These are phyloP conservation scores for Oplegnathus fasciatus DNA, from an alignment of 2,113 vertebrate species.

Conservation along the genomic window DNA sequence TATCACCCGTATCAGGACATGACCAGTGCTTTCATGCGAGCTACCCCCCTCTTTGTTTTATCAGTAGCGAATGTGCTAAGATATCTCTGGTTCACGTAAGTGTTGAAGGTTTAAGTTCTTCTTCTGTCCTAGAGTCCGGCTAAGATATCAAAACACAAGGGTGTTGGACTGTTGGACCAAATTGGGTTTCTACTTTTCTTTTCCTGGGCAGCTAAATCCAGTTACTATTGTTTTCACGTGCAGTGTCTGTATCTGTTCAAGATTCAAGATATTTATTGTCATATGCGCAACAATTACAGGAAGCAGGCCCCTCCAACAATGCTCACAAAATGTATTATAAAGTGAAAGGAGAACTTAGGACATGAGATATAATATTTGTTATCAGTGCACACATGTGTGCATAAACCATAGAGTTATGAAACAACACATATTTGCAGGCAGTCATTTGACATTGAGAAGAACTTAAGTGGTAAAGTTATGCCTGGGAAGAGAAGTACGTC, in stretches of 20 bases:
- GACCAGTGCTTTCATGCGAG: neutral
- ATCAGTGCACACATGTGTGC: neutral
- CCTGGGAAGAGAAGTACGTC: neutral
- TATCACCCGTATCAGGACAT: neutral
- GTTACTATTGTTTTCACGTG: neutral
- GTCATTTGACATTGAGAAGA: neutral
- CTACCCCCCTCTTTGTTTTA: neutral
- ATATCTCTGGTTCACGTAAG: neutral
- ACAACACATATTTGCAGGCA: neutral
- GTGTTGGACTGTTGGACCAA: neutral
- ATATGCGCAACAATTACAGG: too few species aligned
- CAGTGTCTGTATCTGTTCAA: conserved; percentile 3
- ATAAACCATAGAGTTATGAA: neutral
- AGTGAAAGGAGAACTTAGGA: too few species aligned
- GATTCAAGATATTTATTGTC: too few species aligned
- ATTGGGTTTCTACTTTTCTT: neutral
- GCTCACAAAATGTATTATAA: too few species aligned
- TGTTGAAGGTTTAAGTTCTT: neutral
- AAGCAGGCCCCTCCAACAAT: too few species aligned
- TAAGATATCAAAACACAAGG: neutral
- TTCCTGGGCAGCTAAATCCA: neutral
- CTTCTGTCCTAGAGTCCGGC: neutral
- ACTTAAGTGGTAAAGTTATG: neutral
- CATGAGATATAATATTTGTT: too few species aligned
- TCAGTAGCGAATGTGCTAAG: neutral